A percentile compares a stretch with the other conserved stretches of the same genome.
phyloP scores from a whole-genome alignment of 2,888 invertebrate species.

The Trissolcus brochymenae region DNA sequence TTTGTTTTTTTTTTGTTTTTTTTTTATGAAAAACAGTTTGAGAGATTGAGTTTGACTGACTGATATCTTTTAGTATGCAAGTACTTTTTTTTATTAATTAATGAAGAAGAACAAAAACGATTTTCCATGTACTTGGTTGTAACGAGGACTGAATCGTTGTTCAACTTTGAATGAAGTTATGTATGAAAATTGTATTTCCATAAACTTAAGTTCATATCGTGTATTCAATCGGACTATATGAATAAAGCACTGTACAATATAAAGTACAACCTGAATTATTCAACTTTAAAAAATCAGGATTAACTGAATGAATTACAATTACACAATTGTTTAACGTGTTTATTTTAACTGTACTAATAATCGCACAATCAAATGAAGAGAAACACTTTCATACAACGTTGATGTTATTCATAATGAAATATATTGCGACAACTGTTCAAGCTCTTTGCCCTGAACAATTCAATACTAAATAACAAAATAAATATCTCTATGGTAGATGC shows the following conservation, averaged over 20 bases:
- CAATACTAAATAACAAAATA: too few species aligned
- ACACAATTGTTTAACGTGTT: background rate
- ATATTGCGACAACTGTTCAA: background rate
- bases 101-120: slow-evolving; percentile 7
- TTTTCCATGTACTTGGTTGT: slow-evolving; percentile 24
- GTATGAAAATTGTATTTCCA: slow-evolving; percentile 49
- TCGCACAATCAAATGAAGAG: background rate
- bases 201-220: slow-evolving; percentile 55
- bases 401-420: background rate
- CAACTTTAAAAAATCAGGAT: background rate
- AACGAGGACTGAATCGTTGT: slow-evolving; percentile 22
- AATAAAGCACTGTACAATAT: slow-evolving; percentile 57
- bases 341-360: background rate
- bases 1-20: too few species aligned
- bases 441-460: too few species aligned
- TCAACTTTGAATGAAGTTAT: slow-evolving; percentile 35
- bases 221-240: slow-evolving; percentile 53
- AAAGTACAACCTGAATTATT: slow-evolving; percentile 6
- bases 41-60: slow-evolving; percentile 25
- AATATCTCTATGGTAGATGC: background rate
- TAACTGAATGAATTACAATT: background rate
- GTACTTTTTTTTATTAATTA: slow-evolving; percentile 13
- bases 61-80: slow-evolving; percentile 15
- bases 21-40: slow-evolving; percentile 8
- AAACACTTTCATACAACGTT: background rate